Conservation (phyloP, 2,113 vertebrate genomes). For the Sphyrna mokarran region DNA sequence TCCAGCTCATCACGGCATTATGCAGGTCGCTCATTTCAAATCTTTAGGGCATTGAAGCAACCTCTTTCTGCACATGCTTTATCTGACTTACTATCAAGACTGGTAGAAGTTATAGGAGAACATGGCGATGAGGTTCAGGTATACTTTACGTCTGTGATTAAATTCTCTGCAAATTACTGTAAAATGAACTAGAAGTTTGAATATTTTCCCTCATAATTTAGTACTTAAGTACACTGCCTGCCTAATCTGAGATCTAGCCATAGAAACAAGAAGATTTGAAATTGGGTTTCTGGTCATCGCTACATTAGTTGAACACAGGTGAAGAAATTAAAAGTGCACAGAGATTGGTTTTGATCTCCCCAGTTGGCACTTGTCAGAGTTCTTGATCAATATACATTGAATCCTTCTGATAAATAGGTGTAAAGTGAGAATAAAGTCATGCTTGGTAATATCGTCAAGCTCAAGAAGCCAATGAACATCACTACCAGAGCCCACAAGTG, state of each 20-base stretch:
- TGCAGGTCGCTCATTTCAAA: conserved; percentile 91
- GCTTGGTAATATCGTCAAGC: neutral
- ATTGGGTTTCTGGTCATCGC: neutral
- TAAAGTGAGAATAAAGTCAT: neutral
- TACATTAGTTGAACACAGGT: neutral
- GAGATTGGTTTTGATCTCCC: neutral
- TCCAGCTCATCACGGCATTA: conserved; percentile 95
- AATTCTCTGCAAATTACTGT: neutral
- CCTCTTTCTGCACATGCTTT: conserved; percentile 87
- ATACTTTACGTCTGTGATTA: conserved; percentile 33
- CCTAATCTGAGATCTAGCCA: neutral
- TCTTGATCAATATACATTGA: neutral
- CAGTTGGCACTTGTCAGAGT: neutral
- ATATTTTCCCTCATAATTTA: neutral
- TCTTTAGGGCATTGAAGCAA: conserved; percentile 88
- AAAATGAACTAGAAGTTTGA: neutral
- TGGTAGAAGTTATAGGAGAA: conserved; percentile 95
- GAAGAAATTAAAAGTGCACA: neutral
- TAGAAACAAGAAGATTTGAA: neutral
- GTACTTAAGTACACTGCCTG: neutral
- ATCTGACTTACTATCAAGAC: conserved; percentile 84
- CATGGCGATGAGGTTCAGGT: conserved; percentile 98
- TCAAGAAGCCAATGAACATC: neutral
- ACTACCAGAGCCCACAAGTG: neutral
- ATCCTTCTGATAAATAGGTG: neutral